phyloP scores from a whole-genome alignment of 2,113 vertebrate genomes.

The Aythya baeri region DNA sequence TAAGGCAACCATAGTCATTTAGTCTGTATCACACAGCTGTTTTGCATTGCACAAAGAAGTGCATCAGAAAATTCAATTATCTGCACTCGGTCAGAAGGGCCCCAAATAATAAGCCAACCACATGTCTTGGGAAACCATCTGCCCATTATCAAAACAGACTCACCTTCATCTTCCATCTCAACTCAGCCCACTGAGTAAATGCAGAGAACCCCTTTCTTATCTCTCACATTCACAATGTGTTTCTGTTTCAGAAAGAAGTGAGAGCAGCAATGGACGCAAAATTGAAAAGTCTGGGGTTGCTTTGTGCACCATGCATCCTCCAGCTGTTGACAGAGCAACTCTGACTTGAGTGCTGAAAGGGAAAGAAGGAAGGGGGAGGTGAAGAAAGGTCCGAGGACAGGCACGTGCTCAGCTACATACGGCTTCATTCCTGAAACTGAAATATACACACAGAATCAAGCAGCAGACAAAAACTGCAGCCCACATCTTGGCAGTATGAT shows the following conservation, averaged over 20 bases:
- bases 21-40: not conserved
- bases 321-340: not conserved
- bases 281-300: not conserved
- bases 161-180: not conserved
- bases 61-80: not conserved
- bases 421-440: rapidly evolving
- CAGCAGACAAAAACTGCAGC: not conserved
- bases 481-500: not conserved
- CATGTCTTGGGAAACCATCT: not conserved
- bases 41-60: not conserved
- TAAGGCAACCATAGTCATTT: not conserved
- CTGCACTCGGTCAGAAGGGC: not conserved
- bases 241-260: conserved; percentile 42
- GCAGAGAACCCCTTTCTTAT: not conserved
- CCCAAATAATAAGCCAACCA: not conserved
- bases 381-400: not conserved
- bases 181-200: not conserved
- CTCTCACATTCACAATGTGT: not conserved
- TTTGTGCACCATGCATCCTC: not conserved
- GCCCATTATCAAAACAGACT: not conserved
- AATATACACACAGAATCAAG: not conserved
- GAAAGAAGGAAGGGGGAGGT: not conserved
- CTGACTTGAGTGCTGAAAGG: rapidly evolving
- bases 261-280: not conserved
- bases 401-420: not conserved